phyloP scores from a whole-genome alignment of 2,113 vertebrate genomes.

The Aythya baeri region DNA sequence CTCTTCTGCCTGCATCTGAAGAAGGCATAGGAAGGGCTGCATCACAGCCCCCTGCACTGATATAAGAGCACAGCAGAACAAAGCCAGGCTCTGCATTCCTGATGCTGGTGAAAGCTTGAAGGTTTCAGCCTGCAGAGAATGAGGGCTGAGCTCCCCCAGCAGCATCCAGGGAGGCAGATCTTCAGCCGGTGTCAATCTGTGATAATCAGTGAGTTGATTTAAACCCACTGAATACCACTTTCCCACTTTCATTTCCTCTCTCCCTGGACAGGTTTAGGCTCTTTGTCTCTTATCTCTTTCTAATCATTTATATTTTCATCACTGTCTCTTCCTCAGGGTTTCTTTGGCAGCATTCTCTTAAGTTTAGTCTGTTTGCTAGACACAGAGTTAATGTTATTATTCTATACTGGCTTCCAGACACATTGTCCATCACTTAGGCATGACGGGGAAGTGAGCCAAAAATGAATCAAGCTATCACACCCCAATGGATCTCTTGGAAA shows the following conservation, averaged over 20 bases:
- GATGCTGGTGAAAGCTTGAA: background rate
- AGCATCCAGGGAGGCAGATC: background rate
- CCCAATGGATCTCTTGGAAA: background rate
- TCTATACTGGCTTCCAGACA: background rate
- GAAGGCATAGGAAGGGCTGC: background rate
- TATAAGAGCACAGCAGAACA: background rate
- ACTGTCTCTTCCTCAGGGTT: background rate
- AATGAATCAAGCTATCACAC: background rate
- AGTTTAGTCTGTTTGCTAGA: background rate
- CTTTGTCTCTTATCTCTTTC: constrained; percentile 23
- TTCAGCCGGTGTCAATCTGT: background rate
- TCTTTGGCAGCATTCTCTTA: background rate
- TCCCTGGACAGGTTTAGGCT: background rate
- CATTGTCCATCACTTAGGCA: background rate
- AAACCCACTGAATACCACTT: background rate
- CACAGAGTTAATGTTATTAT: background rate
- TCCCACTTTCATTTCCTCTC: background rate
- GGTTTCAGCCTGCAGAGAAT: background rate
- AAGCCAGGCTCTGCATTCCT: background rate
- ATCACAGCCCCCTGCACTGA: background rate
- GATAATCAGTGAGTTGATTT: constrained; percentile 2
- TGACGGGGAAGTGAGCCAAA: background rate
- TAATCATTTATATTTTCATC: constrained; percentile 1
- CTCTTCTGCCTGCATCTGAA: background rate
- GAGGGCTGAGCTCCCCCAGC: background rate